Conservation (phyloP, 2,113 vertebrate species). For the Bubo scandiacus region DNA sequence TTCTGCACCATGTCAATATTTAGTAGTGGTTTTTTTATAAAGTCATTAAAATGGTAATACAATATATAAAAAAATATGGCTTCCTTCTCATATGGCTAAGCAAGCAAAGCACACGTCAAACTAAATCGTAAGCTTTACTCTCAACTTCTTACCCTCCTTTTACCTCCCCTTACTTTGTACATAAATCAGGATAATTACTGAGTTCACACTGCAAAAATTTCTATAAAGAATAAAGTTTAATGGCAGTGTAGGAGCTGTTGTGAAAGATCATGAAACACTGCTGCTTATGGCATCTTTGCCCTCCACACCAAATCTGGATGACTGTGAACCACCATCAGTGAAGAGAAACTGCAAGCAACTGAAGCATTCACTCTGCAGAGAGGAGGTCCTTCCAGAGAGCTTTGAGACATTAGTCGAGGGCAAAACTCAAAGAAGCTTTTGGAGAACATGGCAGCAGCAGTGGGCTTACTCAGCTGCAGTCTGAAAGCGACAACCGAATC, state of each 20-base stretch:
- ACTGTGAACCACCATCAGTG: neutral
- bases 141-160: neutral
- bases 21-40: neutral
- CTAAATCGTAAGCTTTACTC: neutral
- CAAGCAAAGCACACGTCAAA: neutral
- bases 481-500: neutral
- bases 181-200: neutral
- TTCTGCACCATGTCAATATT: neutral
- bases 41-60: neutral
- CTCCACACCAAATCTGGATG: neutral
- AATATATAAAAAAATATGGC: neutral
- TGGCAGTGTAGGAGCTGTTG: accelerated
- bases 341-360: neutral
- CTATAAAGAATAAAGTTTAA: neutral
- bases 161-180: neutral
- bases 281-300: neutral
- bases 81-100: neutral
- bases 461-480: neutral
- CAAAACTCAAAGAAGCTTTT: neutral
- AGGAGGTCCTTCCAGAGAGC: neutral
- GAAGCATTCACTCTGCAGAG: neutral
- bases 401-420: neutral
- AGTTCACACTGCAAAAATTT: neutral
- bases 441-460: neutral
- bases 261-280: neutral